Percentiles rank a stretch among this genome's conserved stretches.
phyloP scores from a whole-genome alignment of 2,797 vertebrate species.

The Pantherophis alleghaniensis region DNA sequence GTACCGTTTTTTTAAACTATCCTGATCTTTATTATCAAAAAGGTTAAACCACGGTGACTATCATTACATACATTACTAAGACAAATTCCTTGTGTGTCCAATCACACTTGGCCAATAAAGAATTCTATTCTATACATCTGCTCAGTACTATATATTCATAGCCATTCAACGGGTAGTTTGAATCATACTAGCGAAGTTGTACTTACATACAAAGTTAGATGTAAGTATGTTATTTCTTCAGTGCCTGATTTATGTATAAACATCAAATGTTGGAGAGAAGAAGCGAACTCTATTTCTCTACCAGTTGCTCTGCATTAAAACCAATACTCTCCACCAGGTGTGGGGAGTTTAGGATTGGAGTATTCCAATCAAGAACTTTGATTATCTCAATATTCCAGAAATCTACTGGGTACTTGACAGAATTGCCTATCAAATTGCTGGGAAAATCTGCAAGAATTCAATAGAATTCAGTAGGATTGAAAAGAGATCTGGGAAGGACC shows the following conservation, averaged over 20 bases:
- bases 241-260: not conserved
- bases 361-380: not conserved
- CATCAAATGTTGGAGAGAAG: not conserved
- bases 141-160: not conserved
- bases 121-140: not conserved
- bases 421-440: not conserved
- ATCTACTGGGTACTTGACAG: not conserved
- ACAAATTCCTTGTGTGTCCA: no score
- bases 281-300: not conserved
- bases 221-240: not conserved
- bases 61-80: not conserved
- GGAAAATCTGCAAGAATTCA: not conserved
- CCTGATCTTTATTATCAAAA: not conserved
- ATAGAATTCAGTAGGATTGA: not conserved
- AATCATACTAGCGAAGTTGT: not conserved
- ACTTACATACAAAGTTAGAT: not conserved
- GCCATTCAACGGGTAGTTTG: not conserved
- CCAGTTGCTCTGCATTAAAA: not conserved
- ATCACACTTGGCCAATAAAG: no score
- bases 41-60: not conserved
- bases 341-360: not conserved
- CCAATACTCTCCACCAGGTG: not conserved
- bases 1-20: not conserved
- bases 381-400: not conserved
- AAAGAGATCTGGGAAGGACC: not conserved